phyloP scores from a whole-genome alignment of 2,888 invertebrate species.

The Andricus quercusramuli region DNA sequence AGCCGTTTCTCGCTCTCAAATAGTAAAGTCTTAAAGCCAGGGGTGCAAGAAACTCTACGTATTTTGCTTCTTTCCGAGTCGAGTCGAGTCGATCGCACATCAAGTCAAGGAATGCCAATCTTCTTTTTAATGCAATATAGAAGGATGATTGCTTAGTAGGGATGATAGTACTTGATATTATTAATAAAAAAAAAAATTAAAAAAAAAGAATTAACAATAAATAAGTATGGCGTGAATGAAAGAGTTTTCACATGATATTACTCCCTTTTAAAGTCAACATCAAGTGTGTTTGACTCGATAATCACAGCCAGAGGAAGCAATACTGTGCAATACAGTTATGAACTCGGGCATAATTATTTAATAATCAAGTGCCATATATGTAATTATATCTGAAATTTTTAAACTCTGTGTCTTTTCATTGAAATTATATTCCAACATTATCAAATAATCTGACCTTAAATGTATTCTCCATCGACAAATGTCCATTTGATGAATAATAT shows the following conservation, averaged over 20 bases:
- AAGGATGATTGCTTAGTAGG: not conserved
- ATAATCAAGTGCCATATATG: not conserved
- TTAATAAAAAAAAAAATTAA: too few species aligned
- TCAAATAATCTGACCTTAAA: not conserved
- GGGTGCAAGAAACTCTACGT: slow-evolving; percentile 1
- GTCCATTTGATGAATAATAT: not conserved
- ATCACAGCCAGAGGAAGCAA: slow-evolving; percentile 78
- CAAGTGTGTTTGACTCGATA: slow-evolving; percentile 72
- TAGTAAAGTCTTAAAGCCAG: slow-evolving; percentile 26
- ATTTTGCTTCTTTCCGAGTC: not conserved
- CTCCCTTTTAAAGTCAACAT: slow-evolving; percentile 77
- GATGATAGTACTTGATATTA: not conserved
- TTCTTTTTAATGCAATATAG: not conserved
- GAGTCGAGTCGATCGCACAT: not conserved
- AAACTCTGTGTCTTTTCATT: not conserved
- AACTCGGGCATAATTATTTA: slow-evolving; percentile 30
- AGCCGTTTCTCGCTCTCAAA: not conserved
- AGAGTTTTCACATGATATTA: slow-evolving; percentile 76
- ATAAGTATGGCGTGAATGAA: slow-evolving; percentile 74
- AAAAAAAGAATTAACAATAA: slow-evolving; percentile 45
- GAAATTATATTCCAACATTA: slow-evolving; percentile 3
- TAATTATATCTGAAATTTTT: slow-evolving; percentile 41
- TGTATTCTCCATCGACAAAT: too few species aligned
- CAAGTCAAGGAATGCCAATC: not conserved
- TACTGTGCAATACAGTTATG: slow-evolving; percentile 65